A percentile compares a stretch with the other conserved stretches of the same genome.
These are phyloP conservation scores for Micronycteris hirsuta DNA, from an alignment of 2,113 vertebrate genomes.

Conservation along the genomic window DNA sequence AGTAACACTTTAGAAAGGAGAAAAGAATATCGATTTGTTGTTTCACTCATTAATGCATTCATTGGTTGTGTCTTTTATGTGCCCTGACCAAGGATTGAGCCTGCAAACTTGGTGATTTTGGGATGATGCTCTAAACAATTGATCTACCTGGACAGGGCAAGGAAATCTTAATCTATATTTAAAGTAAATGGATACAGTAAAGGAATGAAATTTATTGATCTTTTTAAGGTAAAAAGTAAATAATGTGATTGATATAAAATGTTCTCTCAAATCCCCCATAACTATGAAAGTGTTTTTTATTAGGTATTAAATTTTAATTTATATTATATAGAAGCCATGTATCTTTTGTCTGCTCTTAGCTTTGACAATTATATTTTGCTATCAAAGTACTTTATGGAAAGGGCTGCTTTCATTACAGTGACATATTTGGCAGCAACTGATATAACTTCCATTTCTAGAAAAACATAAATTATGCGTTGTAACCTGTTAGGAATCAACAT, in stretches of 20 bases:
- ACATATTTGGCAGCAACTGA: neutral
- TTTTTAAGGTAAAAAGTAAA: neutral
- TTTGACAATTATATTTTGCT: neutral
- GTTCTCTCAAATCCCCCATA: neutral
- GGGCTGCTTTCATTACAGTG: neutral
- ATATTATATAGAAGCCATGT: neutral
- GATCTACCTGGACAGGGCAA: no score
- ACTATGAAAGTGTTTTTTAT: neutral
- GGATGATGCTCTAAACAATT: no score
- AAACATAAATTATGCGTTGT: neutral
- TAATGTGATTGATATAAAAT: neutral
- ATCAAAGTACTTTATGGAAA: neutral
- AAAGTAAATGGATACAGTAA: neutral
- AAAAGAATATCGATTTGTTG: neutral
- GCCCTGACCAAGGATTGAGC: no score
- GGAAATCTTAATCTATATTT: neutral
- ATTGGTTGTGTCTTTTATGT: no score
- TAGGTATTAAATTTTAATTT: neutral
- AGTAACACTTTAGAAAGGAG: neutral
- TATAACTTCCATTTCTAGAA: neutral
- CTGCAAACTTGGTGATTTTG: no score
- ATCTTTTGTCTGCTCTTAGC: neutral
- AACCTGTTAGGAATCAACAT: neutral
- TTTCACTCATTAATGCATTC: no score
- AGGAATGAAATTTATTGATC: neutral